Percentiles rank a stretch among this genome's conserved stretches.
phyloP scores from a whole-genome alignment of 2,797 vertebrate genomes.

The Fundulus diaphanus region DNA sequence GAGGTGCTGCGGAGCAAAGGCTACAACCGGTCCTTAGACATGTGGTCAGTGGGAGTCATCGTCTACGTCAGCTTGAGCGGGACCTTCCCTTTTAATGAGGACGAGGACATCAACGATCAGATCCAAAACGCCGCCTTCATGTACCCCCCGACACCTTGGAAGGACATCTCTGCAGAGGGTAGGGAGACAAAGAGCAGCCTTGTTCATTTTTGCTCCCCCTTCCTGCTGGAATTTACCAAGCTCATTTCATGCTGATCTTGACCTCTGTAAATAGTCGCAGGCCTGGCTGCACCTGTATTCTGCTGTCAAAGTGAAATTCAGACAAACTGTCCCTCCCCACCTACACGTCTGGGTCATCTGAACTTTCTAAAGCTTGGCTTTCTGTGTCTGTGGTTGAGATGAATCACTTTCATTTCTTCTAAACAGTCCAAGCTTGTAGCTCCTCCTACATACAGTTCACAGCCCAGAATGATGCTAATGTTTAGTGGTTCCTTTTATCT shows the following conservation, averaged over 20 bases:
- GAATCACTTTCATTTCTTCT: slow-evolving; percentile 57
- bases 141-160: slow-evolving; percentile 97
- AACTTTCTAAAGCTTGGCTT: slow-evolving; percentile 24
- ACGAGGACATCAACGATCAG: slow-evolving; percentile 98
- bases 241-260: slow-evolving; percentile 2
- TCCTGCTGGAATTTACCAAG: neutral
- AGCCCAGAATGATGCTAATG: slow-evolving; percentile 5
- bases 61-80: slow-evolving; percentile 97
- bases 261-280: neutral
- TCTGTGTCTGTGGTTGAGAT: slow-evolving; percentile 39
- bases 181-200: slow-evolving; percentile 41
- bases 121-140: slow-evolving; percentile 99
- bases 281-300: neutral
- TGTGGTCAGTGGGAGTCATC: slow-evolving; percentile 99
- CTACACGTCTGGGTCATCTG: slow-evolving; percentile 64
- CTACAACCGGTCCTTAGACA: slow-evolving; percentile 97
- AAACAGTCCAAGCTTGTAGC: slow-evolving; percentile 24
- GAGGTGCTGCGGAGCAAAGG: slow-evolving; percentile 97
- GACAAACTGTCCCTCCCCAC: slow-evolving; percentile 50
- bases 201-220: neutral
- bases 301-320: slow-evolving; percentile 42
- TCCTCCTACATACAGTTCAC: slow-evolving; percentile 24
- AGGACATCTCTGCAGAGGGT: slow-evolving; percentile 95
- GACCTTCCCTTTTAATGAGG: slow-evolving; percentile 97
- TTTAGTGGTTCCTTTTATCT: neutral